A percentile compares a stretch with the other conserved stretches of the same genome.
Evolutionary conservation across 2,113 vertebrate species (phyloP).

Genomic region (Trachemys scripta): DNA sequence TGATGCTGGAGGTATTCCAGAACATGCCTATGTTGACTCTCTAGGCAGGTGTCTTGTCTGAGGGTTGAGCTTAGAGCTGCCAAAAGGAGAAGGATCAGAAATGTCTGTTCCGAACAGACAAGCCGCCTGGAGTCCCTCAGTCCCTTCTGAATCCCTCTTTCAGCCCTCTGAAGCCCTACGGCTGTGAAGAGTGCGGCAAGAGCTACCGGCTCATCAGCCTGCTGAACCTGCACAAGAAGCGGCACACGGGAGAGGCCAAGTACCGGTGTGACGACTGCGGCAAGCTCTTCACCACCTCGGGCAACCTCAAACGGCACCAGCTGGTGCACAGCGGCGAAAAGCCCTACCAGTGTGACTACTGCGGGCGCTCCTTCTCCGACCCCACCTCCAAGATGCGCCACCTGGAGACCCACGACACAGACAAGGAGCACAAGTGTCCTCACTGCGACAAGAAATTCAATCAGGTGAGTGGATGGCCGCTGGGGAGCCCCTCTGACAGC

Average conservation of each 20-base stretch:
- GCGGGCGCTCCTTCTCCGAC: slow-evolving; percentile 94
- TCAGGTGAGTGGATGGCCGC: slow-evolving; percentile 82
- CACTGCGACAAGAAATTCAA: slow-evolving; percentile 98
- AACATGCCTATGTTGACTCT: background rate
- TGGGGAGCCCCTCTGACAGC: fast-evolving
- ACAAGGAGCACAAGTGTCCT: slow-evolving; percentile 96
- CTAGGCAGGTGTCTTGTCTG: background rate
- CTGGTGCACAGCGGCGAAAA: slow-evolving; percentile 98
- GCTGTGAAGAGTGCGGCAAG: slow-evolving; percentile 94
- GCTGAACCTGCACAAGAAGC: slow-evolving; percentile 96
- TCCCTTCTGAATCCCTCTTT: fast-evolving
- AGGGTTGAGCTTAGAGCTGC: background rate
- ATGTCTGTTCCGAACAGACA: background rate
- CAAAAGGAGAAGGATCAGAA: background rate
- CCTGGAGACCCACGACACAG: slow-evolving; percentile 94
- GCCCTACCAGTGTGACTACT: slow-evolving; percentile 96
- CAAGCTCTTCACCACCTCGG: slow-evolving; percentile 96
- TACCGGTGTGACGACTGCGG: slow-evolving; percentile 94
- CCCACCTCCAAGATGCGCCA: slow-evolving; percentile 99
- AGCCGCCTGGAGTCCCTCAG: background rate
- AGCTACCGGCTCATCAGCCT: slow-evolving; percentile 98
- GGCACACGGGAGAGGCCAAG: slow-evolving; percentile 94
- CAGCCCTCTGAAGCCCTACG: slow-evolving; percentile 94
- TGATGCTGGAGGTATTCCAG: background rate
- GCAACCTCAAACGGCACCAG: slow-evolving; percentile 97